Conservation (phyloP, 2,888 invertebrate genomes). For the Pyrgus malvae region DNA sequence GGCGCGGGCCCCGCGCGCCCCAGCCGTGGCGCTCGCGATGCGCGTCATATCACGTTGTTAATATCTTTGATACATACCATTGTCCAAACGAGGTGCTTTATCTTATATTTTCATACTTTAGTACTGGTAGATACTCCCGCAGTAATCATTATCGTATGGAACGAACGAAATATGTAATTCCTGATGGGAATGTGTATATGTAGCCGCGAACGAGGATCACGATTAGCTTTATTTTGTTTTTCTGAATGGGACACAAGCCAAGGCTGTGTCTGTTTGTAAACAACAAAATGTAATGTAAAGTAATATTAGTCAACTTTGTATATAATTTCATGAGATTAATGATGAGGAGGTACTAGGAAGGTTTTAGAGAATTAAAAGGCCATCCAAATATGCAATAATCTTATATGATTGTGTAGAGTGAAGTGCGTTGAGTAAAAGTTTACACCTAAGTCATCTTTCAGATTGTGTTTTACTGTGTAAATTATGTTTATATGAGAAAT, state of each 20-base stretch:
- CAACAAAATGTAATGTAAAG: constrained; percentile 67
- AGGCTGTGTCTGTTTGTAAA: constrained; percentile 49
- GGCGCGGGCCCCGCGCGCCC: constrained; percentile 59
- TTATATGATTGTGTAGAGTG: constrained; percentile 74
- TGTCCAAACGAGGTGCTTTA: constrained; percentile 83
- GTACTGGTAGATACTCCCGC: constrained; percentile 82
- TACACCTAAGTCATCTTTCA: constrained; percentile 77
- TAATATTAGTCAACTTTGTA: constrained; percentile 80
- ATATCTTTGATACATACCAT: constrained; percentile 83
- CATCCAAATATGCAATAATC: constrained; percentile 80
- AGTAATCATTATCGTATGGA: constrained; percentile 66
- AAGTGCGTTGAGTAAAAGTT: constrained; percentile 69
- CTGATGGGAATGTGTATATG: constrained; percentile 51
- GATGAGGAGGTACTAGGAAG: constrained; percentile 65
- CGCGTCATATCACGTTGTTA: constrained; percentile 81
- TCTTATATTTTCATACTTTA: constrained; percentile 83
- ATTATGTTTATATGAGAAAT: constrained; percentile 80
- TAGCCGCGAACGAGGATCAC: constrained; percentile 53
- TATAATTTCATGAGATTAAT: constrained; percentile 80
- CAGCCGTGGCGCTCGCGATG: constrained; percentile 61
- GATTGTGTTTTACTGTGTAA: constrained; percentile 80
- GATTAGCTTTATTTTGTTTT: constrained; percentile 60
- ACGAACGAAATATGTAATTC: constrained; percentile 54
- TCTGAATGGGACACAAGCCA: constrained; percentile 48
- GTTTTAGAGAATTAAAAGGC: constrained; percentile 74